Evolutionary conservation across 2,113 vertebrate species (phyloP), one percentile per base, ranked within the genome.

Genomic region (Platycercus adscitus): DNA sequence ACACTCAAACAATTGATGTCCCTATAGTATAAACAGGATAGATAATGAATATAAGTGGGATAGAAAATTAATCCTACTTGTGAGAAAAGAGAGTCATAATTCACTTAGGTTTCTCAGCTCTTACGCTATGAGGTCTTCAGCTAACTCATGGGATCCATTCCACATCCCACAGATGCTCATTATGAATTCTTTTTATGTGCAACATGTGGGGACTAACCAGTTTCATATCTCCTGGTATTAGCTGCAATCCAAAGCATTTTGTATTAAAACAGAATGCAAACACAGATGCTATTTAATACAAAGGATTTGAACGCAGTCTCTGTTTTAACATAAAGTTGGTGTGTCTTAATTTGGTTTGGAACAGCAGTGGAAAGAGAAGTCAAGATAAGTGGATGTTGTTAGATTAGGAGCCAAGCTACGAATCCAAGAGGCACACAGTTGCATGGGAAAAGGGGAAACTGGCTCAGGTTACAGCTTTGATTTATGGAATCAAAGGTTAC

Each of bases 141-240:
- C 96, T 97, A 97, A 98, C 97, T 97, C 96, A 68, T 96, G 97
- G 98, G 96, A 96, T 98, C 96, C 96, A 97, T 97, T 95, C 92
- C 96, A 94, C 96, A 96, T 96, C 96, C 97, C 98, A 96, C 98
- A 98, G 98, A 98, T 97, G 97, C 97, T 98, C 98, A 98, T 98
- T 98, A 98, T 93, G 95, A 98, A 98, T 98, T 98, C 97, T 98
- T 98, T 97, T 97, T 97, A 98, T 98, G 97, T 98, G 98, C 98
- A 98, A 98, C 98, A 97, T 98, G 98, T 98, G 98, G 97, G 98
- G 98, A 97, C 98, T 98, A 97, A 97, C 98, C 97, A 97, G 97
- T 98, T 98, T 98, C 98, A 96, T 98, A 98, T 98, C 98, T 98
- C 97, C 93, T 98, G 97, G 97, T 97, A 98, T 98, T 98, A 98